Evolutionary conservation across 1,140 invertebrate species (phyloP), one percentile per base, ranked within the genome.

Genomic region (Trachymyrmex cornetzi): DNA sequence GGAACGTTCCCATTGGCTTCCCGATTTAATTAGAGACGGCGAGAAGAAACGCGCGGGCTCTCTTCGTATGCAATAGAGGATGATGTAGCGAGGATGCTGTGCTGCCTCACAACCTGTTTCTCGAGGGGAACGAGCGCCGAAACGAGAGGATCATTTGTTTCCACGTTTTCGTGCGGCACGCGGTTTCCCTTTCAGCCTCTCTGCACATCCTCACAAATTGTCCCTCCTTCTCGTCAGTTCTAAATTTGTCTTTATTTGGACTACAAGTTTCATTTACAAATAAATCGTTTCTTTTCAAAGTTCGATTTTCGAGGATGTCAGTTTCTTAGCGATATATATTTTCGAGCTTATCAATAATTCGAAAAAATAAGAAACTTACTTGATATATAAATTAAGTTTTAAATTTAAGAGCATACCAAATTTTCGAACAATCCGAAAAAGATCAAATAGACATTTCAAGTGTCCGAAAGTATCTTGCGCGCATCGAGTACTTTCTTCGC

Each of bases 111-210:
- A 87, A 87, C 86, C 86, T 84, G 86, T 87, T 87, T 84, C n/a
- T 66, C 27, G 48, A 57, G 48, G 22, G 44, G 22, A 71, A 71
- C 64, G 64, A 30, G 85, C 34, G 22, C 44, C 66, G 38, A 82
- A 82, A 72, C 61, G 77, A 71, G 53, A 71, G 77, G 66, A 86
- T 86, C 77, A 71, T 86, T 77, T 85, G 82, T 85, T 86, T 86
- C 44, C 53, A 81, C 55, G 53, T 80, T 86, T 72, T 48, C 69
- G 77, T 48, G 48, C 55, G 24, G 14, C 9, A 24, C 22, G 74
- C 12, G 24, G 74, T 34, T 69, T 66, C 44, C 75, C 24, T 69
- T 63, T 55, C 38, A 5, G 19, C 4, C 30, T 50, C 38, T 48
- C 30, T 16, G 16, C 14, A 22, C 11, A 30, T 82, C 27, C 1